A percentile compares a stretch with the other conserved stretches of the same genome.
Evolutionary conservation across 1,140 invertebrate species (phyloP).

Genomic region (Theocolax elegans): DNA sequence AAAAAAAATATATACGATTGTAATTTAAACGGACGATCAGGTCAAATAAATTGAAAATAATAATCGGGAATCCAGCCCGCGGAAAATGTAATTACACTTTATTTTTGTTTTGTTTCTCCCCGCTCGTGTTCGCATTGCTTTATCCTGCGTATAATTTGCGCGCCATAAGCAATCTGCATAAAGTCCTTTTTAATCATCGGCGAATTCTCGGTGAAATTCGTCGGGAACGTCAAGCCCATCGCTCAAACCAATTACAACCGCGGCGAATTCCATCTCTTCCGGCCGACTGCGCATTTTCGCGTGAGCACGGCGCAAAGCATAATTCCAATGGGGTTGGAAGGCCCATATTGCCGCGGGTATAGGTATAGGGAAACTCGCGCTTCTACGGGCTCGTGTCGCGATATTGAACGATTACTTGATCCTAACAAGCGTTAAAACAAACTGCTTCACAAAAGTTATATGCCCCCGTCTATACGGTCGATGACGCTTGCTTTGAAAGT

Average conservation of each 20-base stretch:
- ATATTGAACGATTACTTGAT: constrained; percentile 2
- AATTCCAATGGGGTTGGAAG: not conserved
- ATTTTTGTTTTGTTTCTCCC: too few relatives aligned
- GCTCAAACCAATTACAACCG: constrained; percentile 29
- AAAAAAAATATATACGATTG: too few relatives aligned
- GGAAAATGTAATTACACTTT: too few relatives aligned
- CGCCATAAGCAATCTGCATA: constrained; percentile 19
- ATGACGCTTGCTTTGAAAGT: too few relatives aligned
- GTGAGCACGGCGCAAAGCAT: not conserved
- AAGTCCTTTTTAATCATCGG: constrained; percentile 36
- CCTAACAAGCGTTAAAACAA: not conserved
- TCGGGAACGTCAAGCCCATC: not conserved
- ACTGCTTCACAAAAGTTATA: too few relatives aligned
- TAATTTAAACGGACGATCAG: too few relatives aligned
- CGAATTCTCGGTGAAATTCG: not conserved
- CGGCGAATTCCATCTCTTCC: constrained; percentile 31
- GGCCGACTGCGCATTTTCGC: constrained; percentile 5
- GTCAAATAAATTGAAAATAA: too few relatives aligned
- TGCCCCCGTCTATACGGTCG: too few relatives aligned
- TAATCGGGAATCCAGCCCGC: too few relatives aligned
- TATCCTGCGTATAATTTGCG: too few relatives aligned
- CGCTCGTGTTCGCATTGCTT: too few relatives aligned
- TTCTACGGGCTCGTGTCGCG: not conserved
- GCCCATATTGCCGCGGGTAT: not conserved
- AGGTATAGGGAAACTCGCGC: not conserved